phyloP scores from a whole-genome alignment of 2,888 invertebrate genomes.

The Physocephala rufipes region DNA sequence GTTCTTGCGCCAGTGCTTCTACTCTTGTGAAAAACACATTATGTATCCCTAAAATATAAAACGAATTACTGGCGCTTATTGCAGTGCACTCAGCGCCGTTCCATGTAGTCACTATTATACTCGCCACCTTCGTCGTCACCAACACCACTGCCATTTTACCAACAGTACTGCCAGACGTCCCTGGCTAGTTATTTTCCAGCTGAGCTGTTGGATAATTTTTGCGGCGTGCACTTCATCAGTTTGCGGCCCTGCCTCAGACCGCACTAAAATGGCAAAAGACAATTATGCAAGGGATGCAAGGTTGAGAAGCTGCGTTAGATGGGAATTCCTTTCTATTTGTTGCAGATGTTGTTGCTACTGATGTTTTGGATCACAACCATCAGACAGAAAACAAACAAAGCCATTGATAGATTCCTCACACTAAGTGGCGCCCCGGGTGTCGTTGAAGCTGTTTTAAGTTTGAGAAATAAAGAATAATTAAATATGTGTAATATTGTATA shows the following conservation, averaged over 20 bases:
- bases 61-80: too few relatives aligned
- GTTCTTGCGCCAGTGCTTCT: not conserved
- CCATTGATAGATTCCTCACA: too few relatives aligned
- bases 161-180: not conserved
- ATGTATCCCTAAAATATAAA: too few relatives aligned
- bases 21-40: not conserved
- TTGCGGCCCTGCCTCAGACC: conserved; percentile 11
- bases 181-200: conserved; percentile 10
- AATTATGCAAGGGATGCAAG: not conserved
- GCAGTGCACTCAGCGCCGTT: too few relatives aligned
- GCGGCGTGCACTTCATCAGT: conserved; percentile 24
- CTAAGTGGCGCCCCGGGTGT: too few relatives aligned
- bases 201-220: conserved; percentile 17
- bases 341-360: too few relatives aligned
- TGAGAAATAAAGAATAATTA: too few relatives aligned
- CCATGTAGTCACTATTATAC: too few relatives aligned
- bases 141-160: not conserved
- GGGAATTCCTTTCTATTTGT: not conserved
- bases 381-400: too few relatives aligned
- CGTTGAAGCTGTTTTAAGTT: too few relatives aligned
- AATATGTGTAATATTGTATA: too few relatives aligned
- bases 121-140: not conserved
- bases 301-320: not conserved
- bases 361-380: too few relatives aligned
- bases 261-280: not conserved